Conservation (phyloP, 1,140 invertebrate genomes). For the Drosophila arizonae region DNA sequence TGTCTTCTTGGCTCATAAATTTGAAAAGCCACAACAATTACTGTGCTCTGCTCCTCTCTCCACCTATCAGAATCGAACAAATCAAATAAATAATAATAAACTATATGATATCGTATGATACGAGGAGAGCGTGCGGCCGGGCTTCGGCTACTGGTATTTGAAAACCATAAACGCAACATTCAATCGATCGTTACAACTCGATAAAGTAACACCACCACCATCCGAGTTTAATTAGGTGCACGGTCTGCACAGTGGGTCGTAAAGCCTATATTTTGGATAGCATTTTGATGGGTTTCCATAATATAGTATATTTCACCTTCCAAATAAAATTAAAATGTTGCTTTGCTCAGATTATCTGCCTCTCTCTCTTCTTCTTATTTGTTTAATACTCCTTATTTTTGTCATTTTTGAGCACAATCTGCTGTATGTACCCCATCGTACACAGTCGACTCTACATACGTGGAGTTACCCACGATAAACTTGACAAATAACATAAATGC, state of each 20-base stretch:
- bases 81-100: slow-evolving; percentile 64
- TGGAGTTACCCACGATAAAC: slow-evolving; percentile 57
- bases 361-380: too few relatives aligned
- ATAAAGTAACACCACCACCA: slow-evolving; percentile 51
- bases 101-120: slow-evolving; percentile 62
- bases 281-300: too few relatives aligned
- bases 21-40: slow-evolving; percentile 25
- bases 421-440: too few relatives aligned
- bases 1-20: slow-evolving; percentile 16
- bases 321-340: too few relatives aligned
- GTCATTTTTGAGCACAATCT: too few relatives aligned
- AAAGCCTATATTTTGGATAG: background rate
- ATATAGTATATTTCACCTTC: too few relatives aligned
- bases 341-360: too few relatives aligned
- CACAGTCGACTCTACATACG: too few relatives aligned
- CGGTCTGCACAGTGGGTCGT: slow-evolving; percentile 5
- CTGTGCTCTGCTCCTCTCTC: background rate
- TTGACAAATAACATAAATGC: slow-evolving; percentile 81
- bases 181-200: slow-evolving; percentile 71
- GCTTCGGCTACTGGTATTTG: slow-evolving; percentile 66
- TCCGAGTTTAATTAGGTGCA: slow-evolving; percentile 66
- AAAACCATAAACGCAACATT: slow-evolving; percentile 60
- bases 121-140: slow-evolving; percentile 2
- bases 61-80: slow-evolving; percentile 58
- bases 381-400: too few relatives aligned